Percentiles rank a stretch among this genome's conserved stretches.
phyloP scores from a whole-genome alignment of 2,113 vertebrate genomes.

The Zosterops pallidus region DNA sequence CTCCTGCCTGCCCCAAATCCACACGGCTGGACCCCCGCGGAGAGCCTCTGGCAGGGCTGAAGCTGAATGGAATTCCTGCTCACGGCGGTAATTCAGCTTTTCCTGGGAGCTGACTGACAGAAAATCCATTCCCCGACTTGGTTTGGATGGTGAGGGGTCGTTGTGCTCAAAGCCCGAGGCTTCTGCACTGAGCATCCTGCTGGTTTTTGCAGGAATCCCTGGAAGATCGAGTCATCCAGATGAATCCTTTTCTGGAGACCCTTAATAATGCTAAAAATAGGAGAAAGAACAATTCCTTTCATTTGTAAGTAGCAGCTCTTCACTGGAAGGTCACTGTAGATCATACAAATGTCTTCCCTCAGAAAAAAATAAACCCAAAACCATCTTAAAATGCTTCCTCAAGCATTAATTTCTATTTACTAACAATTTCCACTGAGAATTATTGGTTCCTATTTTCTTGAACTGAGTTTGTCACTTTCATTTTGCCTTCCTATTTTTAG shows the following conservation, averaged over 20 bases:
- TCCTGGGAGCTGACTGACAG: neutral
- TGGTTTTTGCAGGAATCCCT: constrained; percentile 35
- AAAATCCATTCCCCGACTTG: neutral
- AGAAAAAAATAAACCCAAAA: neutral
- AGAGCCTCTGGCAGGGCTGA: neutral
- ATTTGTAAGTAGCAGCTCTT: neutral
- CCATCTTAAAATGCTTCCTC: neutral
- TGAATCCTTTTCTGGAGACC: constrained; percentile 57
- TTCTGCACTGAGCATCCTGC: neutral
- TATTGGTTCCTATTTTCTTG: neutral
- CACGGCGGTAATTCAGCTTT: neutral
- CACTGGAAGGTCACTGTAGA: neutral
- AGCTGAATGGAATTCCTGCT: neutral
- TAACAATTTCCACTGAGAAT: neutral
- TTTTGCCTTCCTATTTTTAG: neutral
- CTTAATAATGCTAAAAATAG: constrained; percentile 45
- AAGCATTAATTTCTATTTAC: neutral
- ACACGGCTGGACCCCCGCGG: neutral
- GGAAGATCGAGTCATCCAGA: constrained; percentile 62
- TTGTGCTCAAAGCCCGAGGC: neutral
- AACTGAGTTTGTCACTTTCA: neutral
- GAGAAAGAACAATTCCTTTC: constrained; percentile 49
- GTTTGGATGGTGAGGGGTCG: neutral
- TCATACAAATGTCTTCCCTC: neutral
- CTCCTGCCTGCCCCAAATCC: neutral